Percentiles rank a stretch among this genome's conserved stretches.
Evolutionary conservation across 2,113 vertebrate genomes (phyloP).

Genomic region (Natator depressus): DNA sequence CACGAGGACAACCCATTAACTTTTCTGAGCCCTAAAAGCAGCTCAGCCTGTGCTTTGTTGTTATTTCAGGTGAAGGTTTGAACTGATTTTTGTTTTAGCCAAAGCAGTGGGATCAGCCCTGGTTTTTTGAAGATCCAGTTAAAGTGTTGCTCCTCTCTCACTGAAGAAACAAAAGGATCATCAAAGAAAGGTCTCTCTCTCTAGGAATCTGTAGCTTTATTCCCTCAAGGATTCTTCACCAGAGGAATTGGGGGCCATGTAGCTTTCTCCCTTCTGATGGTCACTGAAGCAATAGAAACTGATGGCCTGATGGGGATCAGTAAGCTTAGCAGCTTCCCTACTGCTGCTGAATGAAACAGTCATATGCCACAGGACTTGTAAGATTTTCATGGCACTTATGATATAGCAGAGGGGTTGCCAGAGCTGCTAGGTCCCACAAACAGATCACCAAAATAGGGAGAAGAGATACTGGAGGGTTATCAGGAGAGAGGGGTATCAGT

Average conservation of each 20-base stretch:
- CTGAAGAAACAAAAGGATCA: neutral
- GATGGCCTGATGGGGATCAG: neutral
- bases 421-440: neutral
- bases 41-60: fast-evolving
- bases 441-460: neutral
- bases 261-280: neutral
- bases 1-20: neutral
- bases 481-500: neutral
- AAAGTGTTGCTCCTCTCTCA: neutral
- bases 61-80: neutral
- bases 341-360: neutral
- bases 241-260: neutral
- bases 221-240: neutral
- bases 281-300: neutral
- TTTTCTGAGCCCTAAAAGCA: neutral
- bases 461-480: neutral
- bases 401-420: neutral
- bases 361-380: neutral
- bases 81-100: neutral
- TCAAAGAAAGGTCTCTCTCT: neutral
- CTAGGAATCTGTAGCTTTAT: neutral
- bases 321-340: neutral
- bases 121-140: neutral
- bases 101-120: neutral
- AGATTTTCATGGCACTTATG: neutral